These are phyloP conservation scores for Riparia riparia DNA, from an alignment of 2,113 vertebrate genomes.

Conservation along the genomic window DNA sequence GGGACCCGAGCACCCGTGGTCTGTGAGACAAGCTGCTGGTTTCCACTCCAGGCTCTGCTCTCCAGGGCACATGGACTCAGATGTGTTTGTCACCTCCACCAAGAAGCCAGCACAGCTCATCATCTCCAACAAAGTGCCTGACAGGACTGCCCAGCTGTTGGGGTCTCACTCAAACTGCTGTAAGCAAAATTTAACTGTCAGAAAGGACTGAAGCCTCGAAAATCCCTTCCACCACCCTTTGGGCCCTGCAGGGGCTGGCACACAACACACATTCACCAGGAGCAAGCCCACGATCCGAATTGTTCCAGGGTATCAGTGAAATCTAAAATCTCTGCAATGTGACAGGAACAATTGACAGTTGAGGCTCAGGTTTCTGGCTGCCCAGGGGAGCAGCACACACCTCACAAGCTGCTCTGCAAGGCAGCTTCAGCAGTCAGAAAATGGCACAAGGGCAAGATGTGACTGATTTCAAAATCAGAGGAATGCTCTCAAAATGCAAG, in stretches of 20 bases:
- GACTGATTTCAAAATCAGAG: neutral
- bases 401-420: neutral
- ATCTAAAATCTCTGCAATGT: neutral
- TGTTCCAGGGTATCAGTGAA: neutral
- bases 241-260: neutral
- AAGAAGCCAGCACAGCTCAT: neutral
- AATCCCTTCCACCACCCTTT: neutral
- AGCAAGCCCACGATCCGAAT: neutral
- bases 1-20: fast-evolving
- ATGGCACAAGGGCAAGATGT: neutral
- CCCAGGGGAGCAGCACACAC: neutral
- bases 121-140: neutral
- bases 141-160: fast-evolving
- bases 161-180: neutral
- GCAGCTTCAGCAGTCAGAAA: neutral
- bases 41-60: neutral
- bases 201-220: neutral
- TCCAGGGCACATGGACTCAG: neutral
- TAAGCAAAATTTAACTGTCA: neutral
- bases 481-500: neutral
- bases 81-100: neutral
- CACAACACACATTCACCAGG: neutral
- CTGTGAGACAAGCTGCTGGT: neutral
- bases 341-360: neutral
- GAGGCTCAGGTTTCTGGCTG: neutral